Conservation (phyloP, 2,113 vertebrate genomes). For the Eudyptes chrysolophus region DNA sequence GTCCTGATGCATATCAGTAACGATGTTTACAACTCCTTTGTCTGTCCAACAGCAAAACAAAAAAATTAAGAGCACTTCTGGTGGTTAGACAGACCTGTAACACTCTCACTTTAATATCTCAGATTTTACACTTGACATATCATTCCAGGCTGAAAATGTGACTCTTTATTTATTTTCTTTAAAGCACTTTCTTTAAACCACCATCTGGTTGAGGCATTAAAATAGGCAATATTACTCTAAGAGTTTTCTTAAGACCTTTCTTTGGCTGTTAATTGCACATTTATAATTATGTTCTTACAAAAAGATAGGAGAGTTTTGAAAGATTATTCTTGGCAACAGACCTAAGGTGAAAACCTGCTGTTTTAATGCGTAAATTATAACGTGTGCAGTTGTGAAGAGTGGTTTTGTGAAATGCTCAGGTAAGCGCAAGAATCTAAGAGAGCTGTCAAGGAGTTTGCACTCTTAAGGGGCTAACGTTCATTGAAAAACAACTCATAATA, state of each 20-base stretch:
- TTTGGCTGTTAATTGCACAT: conserved; percentile 64
- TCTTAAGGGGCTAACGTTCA: conserved; percentile 30
- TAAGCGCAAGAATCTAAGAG: conserved; percentile 55
- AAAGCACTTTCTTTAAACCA: conserved; percentile 16
- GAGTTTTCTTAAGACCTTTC: conserved; percentile 50
- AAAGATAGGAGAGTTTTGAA: conserved; percentile 65
- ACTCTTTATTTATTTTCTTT: conserved; percentile 31
- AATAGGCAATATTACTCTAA: conserved; percentile 17
- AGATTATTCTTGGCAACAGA: conserved; percentile 73
- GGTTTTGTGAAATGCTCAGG: conserved; percentile 58
- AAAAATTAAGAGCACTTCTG: not conserved
- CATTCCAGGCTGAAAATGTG: conserved; percentile 2
- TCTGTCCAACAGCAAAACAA: conserved; percentile 15
- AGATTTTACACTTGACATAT: conserved; percentile 24
- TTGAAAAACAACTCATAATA: conserved; percentile 55
- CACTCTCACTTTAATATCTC: not conserved
- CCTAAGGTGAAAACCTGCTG: conserved; percentile 69
- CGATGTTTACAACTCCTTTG: conserved; percentile 19
- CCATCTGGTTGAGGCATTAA: conserved; percentile 46
- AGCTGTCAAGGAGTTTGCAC: conserved; percentile 66
- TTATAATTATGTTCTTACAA: conserved; percentile 67
- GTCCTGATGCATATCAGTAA: conserved; percentile 18
- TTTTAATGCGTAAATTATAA: conserved; percentile 76
- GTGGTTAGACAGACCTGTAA: not conserved
- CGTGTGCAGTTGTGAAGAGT: conserved; percentile 53